Evolutionary conservation across 2,113 vertebrate genomes (phyloP), one percentile per base, ranked within the genome.

Genomic region (Phaethornis superciliosus): DNA sequence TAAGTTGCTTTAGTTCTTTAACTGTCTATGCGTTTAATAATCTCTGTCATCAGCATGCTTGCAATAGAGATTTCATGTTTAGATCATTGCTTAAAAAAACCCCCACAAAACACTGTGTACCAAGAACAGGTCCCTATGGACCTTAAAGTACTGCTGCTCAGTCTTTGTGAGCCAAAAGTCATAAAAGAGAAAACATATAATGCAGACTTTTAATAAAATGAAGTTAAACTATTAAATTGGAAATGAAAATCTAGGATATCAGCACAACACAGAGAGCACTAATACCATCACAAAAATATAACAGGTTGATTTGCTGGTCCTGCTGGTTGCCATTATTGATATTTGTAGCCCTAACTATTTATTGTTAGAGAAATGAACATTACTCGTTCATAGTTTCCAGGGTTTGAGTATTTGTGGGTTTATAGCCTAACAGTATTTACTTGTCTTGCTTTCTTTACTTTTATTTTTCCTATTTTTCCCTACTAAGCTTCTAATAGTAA

Each of bases 201-300:
- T 75, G 47, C 32, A 44, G 46, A 40, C 77, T 81, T 92, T 96
- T 88, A 90, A 86, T 92, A 92, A 92, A 92, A 86, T 74, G 60
- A 78, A 52, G 47, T 86, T 81, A 42, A 60, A 9, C 64, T 88
- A 56, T 92, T 88, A 63, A 70, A 49, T 11, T 86, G 56, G 64
- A 78, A 88, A 88, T 47, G 27, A 85, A 96, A 95, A 83, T 67
- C 32, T 62, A 37, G 76, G 44, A 15, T 81, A 88, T n/a, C 63
- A 71, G n/a, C 51, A 69, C 68, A 86, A 67, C 9, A 68, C 52
- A 86, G 69, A 86, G 65, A 69, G 77, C 23, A 60, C 74, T 95
- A 72, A 37, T 40, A 68, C 40, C 24, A 32, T 86, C 58, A 89
- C 35, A 90, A 75, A 87, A 92, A 62, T 56, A n/a, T 7, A 90